Evolutionary conservation across 1,140 invertebrate genomes (phyloP).

Genomic region (Hydropsyche tenuis): DNA sequence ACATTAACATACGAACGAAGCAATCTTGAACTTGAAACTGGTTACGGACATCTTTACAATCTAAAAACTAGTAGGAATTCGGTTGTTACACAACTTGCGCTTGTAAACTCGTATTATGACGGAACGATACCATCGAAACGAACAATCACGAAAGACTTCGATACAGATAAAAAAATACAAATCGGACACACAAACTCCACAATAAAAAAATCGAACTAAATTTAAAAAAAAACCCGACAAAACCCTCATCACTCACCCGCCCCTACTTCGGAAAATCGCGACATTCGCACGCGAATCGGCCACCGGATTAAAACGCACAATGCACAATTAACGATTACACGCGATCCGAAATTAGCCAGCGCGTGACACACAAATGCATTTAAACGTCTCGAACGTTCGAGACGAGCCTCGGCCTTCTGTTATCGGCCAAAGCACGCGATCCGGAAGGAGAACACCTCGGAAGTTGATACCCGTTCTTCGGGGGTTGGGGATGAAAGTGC

Average conservation of each 20-base stretch:
- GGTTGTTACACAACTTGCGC: neutral
- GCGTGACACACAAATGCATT: neutral
- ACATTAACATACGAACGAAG: neutral
- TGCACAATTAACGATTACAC: neutral
- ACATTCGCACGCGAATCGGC: too few species aligned
- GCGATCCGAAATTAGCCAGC: neutral
- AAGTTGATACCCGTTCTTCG: too few species aligned
- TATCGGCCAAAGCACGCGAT: neutral
- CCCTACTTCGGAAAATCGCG: too few species aligned
- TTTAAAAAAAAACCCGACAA: too few species aligned
- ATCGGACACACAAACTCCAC: too few species aligned
- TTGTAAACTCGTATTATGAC: neutral
- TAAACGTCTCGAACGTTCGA: too few species aligned
- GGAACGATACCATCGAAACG: neutral
- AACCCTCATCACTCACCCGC: neutral
- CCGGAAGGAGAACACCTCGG: too few species aligned
- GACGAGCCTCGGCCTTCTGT: neutral
- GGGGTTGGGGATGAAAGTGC: too few species aligned
- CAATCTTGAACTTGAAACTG: conserved; percentile 2
- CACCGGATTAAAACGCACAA: neutral
- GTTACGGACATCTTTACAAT: neutral
- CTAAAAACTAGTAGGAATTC: conserved; percentile 17
- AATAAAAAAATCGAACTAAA: too few species aligned
- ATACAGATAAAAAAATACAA: too few species aligned
- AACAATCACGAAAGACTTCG: neutral